phyloP scores from a whole-genome alignment of 2,113 vertebrate species.

The Chamaea fasciata region DNA sequence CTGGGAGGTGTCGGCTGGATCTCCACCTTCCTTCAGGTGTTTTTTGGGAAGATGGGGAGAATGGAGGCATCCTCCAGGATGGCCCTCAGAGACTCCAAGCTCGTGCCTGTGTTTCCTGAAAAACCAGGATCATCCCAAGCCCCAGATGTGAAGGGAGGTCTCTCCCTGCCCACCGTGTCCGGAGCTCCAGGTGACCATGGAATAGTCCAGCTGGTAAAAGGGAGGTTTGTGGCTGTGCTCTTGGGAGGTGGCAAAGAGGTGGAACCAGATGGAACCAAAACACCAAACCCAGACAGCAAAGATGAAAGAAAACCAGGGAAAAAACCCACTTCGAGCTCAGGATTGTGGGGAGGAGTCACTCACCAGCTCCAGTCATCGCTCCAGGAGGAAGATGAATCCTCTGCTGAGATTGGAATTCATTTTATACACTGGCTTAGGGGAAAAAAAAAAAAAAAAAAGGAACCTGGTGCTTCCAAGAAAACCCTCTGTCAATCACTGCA shows the following conservation, averaged over 20 bases:
- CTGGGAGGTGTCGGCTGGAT: not conserved
- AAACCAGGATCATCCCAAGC: not conserved
- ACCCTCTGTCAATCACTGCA: not conserved
- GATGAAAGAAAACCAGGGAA: not conserved
- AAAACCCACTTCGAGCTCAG: rapidly evolving
- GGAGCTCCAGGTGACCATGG: not conserved
- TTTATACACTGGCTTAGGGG: not conserved
- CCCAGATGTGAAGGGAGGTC: not conserved
- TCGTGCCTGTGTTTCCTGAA: not conserved
- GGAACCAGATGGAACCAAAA: not conserved
- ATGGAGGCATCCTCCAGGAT: not conserved
- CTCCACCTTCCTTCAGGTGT: not conserved
- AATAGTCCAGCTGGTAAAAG: too few relatives aligned
- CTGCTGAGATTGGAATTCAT: not conserved
- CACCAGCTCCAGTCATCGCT: not conserved
- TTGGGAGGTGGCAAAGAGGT: not conserved
- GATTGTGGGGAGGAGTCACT: not conserved
- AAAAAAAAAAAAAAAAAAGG: not conserved
- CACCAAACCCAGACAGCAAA: not conserved
- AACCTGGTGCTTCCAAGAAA: too few relatives aligned
- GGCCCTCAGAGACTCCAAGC: not conserved
- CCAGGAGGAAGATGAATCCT: not conserved
- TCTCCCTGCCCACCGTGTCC: rapidly evolving
- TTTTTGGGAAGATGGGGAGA: not conserved
- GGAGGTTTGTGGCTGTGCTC: not conserved